Evolutionary conservation across 2,113 vertebrate species (phyloP).

Genomic region (Paedocypris sp.): DNA sequence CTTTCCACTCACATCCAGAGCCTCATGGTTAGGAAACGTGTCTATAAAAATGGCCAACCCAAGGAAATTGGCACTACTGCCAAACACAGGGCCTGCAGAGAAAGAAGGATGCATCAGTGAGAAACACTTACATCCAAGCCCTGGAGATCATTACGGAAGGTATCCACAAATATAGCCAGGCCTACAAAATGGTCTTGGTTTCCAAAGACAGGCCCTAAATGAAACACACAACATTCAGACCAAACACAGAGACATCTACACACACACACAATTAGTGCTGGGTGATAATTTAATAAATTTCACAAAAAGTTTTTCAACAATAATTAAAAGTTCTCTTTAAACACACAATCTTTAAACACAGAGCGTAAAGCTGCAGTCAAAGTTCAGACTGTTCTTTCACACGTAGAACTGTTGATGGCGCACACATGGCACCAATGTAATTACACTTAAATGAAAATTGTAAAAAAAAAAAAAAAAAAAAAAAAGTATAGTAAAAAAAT

Average conservation of each 20-base stretch:
- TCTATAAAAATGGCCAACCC: conserved; percentile 92
- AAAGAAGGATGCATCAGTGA: conserved; percentile 43
- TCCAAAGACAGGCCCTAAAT: conserved; percentile 65
- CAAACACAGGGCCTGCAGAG: conserved; percentile 83
- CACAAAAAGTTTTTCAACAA: too few relatives aligned
- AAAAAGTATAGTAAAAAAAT: too few relatives aligned
- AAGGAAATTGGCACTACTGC: conserved; percentile 87
- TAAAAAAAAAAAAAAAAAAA: too few relatives aligned
- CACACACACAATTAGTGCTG: not conserved
- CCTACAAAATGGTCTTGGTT: conserved; percentile 64
- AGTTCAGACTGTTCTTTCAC: too few relatives aligned
- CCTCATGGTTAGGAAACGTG: conserved; percentile 91
- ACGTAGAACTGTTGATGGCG: too few relatives aligned
- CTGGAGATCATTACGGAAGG: conserved; percentile 69
- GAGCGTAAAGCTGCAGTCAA: too few relatives aligned
- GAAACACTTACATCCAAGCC: conserved; percentile 67
- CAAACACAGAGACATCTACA: not conserved
- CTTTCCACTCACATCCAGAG: conserved; percentile 74
- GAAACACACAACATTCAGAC: conserved; percentile 40
- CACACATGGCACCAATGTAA: too few relatives aligned
- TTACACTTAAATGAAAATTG: too few relatives aligned
- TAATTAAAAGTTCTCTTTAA: too few relatives aligned
- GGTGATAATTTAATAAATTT: not conserved
- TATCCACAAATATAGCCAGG: conserved; percentile 68
- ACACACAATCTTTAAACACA: too few relatives aligned